phyloP scores from a whole-genome alignment of 2,113 vertebrate species.

The Mungos mungo region DNA sequence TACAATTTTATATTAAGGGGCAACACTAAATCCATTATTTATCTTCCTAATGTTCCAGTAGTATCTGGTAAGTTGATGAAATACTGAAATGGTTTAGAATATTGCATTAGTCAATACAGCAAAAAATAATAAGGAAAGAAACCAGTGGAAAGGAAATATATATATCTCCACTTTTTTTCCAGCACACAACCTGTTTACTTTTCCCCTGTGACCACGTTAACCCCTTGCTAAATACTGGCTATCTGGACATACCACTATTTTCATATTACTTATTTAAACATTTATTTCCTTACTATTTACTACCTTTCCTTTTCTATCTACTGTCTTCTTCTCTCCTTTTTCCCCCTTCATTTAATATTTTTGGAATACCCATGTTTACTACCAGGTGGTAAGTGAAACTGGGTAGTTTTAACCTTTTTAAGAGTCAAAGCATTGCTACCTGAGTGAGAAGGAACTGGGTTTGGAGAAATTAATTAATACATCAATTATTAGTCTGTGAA shows the following conservation, averaged over 20 bases:
- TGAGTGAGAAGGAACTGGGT: not conserved
- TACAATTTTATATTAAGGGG: slow-evolving; percentile 45
- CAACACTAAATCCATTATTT: slow-evolving; percentile 37
- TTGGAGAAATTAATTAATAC: not conserved
- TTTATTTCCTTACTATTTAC: not conserved
- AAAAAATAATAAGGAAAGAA: not conserved
- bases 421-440: not conserved
- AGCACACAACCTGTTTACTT: not conserved
- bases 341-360: not conserved
- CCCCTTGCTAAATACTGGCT: not conserved
- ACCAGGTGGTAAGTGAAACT: no score
- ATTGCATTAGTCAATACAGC: slow-evolving; percentile 56
- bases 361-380: not conserved
- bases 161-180: not conserved
- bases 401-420: not conserved
- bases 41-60: slow-evolving; percentile 68
- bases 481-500: not conserved
- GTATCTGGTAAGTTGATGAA: slow-evolving; percentile 67
- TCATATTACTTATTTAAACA: not conserved
- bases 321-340: not conserved
- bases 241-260: not conserved
- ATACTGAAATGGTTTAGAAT: slow-evolving; percentile 65
- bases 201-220: not conserved
- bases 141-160: not conserved
- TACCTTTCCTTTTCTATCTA: not conserved